Evolutionary conservation across 2,113 vertebrate genomes (phyloP).

Genomic region (Plecotus auritus): DNA sequence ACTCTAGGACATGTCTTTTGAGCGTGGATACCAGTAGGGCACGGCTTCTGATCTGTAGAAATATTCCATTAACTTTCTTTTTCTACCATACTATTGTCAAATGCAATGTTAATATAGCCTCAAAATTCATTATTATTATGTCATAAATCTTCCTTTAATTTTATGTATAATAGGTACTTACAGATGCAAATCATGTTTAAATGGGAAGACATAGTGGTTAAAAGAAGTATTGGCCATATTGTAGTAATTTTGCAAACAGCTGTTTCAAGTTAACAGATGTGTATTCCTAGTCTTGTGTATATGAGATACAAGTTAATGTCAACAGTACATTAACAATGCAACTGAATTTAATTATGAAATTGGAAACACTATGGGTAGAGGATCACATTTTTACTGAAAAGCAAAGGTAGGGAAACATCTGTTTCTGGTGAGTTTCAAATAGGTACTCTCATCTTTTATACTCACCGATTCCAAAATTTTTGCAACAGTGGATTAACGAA

Average conservation of each 20-base stretch:
- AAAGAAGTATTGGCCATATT: slow-evolving; percentile 61
- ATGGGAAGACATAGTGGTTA: slow-evolving; percentile 52
- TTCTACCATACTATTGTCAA: slow-evolving; percentile 18
- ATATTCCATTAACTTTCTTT: slow-evolving; percentile 6
- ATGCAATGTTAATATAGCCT: slow-evolving; percentile 43
- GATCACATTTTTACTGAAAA: slow-evolving; percentile 39
- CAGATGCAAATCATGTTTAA: slow-evolving; percentile 66
- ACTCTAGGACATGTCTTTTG: background rate
- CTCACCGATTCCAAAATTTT: background rate
- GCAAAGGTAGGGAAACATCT: slow-evolving; percentile 49
- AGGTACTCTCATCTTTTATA: slow-evolving; percentile 19
- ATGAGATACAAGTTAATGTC: slow-evolving; percentile 68
- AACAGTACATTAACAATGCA: slow-evolving; percentile 70
- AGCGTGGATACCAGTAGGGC: background rate
- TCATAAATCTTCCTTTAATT: slow-evolving; percentile 61
- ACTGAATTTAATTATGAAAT: slow-evolving; percentile 69
- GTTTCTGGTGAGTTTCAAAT: slow-evolving; percentile 60
- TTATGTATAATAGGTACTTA: slow-evolving; percentile 64
- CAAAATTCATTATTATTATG: slow-evolving; percentile 58
- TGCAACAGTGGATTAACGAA: background rate
- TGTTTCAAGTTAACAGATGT: slow-evolving; percentile 70
- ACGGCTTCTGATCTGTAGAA: background rate
- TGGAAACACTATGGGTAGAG: slow-evolving; percentile 30
- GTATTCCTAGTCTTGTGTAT: slow-evolving; percentile 61
- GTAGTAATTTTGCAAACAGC: slow-evolving; percentile 64